A percentile compares a stretch with the other conserved stretches of the same genome.
Conservation (phyloP, 1,140 invertebrate species). For the Caenorhabditis tropicalis region DNA sequence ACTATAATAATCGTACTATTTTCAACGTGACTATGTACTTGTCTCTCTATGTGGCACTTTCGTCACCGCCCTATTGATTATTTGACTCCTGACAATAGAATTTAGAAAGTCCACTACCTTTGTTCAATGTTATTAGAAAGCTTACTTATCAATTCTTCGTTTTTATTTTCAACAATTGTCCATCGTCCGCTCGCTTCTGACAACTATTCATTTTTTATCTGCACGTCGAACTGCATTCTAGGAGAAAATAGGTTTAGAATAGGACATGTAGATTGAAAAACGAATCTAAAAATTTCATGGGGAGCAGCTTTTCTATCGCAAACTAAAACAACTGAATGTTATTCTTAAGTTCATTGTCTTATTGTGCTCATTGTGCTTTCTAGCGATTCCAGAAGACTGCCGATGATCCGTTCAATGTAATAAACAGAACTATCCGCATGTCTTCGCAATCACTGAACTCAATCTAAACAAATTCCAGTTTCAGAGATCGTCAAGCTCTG, state of each 20-base stretch:
- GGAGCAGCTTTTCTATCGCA: background rate
- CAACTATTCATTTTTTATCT: background rate
- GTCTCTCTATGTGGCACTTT: too few species aligned
- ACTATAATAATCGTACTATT: too few species aligned
- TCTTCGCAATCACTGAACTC: background rate
- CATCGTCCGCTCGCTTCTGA: background rate
- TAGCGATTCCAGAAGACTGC: background rate
- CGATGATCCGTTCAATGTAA: background rate
- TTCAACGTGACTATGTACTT: too few species aligned
- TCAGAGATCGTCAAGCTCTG: slow-evolving; percentile 68
- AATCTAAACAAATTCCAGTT: slow-evolving; percentile 54
- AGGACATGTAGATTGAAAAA: background rate
- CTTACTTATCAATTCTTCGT: too few species aligned
- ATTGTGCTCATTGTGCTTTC: slow-evolving; percentile 34
- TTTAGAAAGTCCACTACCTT: too few species aligned
- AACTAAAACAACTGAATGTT: background rate
- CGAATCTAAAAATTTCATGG: background rate
- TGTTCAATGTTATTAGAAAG: too few species aligned
- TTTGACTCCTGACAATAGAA: too few species aligned
- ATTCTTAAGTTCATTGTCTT: background rate
- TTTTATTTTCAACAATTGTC: too few species aligned
- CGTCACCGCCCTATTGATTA: too few species aligned
- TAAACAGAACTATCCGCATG: background rate
- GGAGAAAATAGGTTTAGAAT: background rate
- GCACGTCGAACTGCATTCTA: slow-evolving; percentile 39